Evolutionary conservation across 2,888 invertebrate genomes (phyloP), one percentile per base, ranked within the genome.

Genomic region (Drosophila imparisetae): DNA sequence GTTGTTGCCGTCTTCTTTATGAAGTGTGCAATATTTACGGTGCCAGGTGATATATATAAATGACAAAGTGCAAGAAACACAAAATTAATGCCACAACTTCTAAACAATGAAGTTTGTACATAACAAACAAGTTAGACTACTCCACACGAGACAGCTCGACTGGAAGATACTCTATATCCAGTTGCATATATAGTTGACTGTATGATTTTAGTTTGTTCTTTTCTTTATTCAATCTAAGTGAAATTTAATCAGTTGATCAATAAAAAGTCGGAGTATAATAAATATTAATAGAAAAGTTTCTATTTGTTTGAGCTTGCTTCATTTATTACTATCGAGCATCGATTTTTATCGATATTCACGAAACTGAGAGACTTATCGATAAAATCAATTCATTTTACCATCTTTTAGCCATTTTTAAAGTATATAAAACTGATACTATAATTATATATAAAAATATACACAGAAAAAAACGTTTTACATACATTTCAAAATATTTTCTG

Each of bases 21-120:
- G 62, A 82, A 82, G 30, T 54, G 38, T 27, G 32, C 29, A 53
- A 58, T 49, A 76, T 69, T 36, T 45, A 42, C 57, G 69, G 38
- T n/a, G 40, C 24, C 58, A 30, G 13, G 45, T 42, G 36, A 58
- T 57, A 57, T 54, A 36, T 30, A n/a, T 57, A 42, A 21, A 27
- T 49, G n/a, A 49, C 27, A 34, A 59, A 38, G 36, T 59, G 49
- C 32, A 34, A 24, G 13, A 4, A 13, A 8, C 24, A 27, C 29
- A 29, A 36, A 49, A 15, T 29, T 4, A 29, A 48, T 34, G 13
- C 24, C 2, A 10, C 30, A 30, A 57, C 13, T 45, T 32, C 24
- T 7, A 32, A 34, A 27, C 13, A 18, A 34, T 24, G n/a, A 53
- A 24, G 18, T 4, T 24, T 45, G 15, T 24, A 45, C 15, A 45